Evolutionary conservation across 2,888 invertebrate species (phyloP), one percentile per base, ranked within the genome.

Genomic region (Amblyjoppa proteus): DNA sequence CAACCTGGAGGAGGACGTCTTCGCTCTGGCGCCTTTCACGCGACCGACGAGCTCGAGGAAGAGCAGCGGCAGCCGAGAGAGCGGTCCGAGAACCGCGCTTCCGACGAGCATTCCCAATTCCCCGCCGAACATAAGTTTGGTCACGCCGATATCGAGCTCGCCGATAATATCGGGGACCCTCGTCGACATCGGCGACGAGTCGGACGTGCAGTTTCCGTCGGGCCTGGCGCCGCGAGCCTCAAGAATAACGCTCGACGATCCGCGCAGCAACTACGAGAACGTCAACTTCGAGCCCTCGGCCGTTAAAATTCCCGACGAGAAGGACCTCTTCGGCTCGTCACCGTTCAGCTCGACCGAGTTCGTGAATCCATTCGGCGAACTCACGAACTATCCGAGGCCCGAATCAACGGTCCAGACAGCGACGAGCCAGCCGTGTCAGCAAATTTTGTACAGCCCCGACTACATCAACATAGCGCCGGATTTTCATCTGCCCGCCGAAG

Each of bases 21-120:
- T 97, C 92, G 96, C 96, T 0, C 93, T 96, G 93, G 97, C 97
- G 0, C 97, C 97, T 0, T 97, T 97, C 88, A 94, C 94, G 0
- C 94, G 93, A 68, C 87, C 93, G 0, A 89, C 77, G 16, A 90
- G 89, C 34, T 91, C 91, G 11, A 87, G 90, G 2, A 93, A 91
- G 53, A 92, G 88, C 56, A 91, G 90, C 69, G 88, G 88, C 16
- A 87, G 84, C 51, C 87, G 86, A 11, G 89, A 89, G 4, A 90
- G 88, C 45, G 87, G 80, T 25, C 88, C 86, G 3, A 86, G 84
- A 16, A 34, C 80, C 1, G 84, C 74, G 34, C 76, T 45, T 3
- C 69, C 80, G 11, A 75, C 84, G 7, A 84, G 71, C 51, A 88
- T 88, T 38, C 68, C 85, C 11, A 83, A 75, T n/a, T 90, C 89